Conservation (phyloP, 1,140 invertebrate species). For the Caenorhabditis inopinata region DNA sequence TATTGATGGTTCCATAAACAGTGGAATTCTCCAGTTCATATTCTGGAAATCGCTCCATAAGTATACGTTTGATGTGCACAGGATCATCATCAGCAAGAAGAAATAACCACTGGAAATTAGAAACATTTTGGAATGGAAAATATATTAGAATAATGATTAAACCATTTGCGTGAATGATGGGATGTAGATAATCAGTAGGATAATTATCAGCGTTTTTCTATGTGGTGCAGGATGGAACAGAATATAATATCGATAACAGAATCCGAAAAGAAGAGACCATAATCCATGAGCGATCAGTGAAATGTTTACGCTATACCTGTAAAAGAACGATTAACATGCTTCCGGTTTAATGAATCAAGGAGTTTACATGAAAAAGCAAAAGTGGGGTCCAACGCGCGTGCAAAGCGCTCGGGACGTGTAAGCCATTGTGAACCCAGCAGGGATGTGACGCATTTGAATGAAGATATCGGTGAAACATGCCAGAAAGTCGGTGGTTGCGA, state of each 20-base stretch:
- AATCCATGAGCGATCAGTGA: not conserved
- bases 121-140: no score
- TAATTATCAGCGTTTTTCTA: not conserved
- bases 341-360: not conserved
- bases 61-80: not conserved
- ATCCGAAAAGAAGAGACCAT: not conserved
- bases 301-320: slow-evolving; percentile 11
- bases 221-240: slow-evolving; percentile 6
- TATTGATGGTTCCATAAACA: not conserved
- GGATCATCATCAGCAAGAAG: not conserved
- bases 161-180: slow-evolving; percentile 10
- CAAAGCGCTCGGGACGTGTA: not conserved
- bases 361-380: not conserved
- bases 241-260: slow-evolving; percentile 18
- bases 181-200: not conserved
- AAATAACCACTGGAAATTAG: not conserved
- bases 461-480: slow-evolving; percentile 16
- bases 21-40: not conserved
- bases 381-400: not conserved
- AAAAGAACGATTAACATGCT: not conserved
- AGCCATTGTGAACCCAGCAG: not conserved
- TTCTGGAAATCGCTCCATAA: not conserved
- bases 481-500: not conserved
- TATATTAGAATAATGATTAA: not conserved
- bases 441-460: slow-evolving; percentile 20